Conservation (phyloP, 2,888 invertebrate genomes). For the Leucozona laternaria region DNA sequence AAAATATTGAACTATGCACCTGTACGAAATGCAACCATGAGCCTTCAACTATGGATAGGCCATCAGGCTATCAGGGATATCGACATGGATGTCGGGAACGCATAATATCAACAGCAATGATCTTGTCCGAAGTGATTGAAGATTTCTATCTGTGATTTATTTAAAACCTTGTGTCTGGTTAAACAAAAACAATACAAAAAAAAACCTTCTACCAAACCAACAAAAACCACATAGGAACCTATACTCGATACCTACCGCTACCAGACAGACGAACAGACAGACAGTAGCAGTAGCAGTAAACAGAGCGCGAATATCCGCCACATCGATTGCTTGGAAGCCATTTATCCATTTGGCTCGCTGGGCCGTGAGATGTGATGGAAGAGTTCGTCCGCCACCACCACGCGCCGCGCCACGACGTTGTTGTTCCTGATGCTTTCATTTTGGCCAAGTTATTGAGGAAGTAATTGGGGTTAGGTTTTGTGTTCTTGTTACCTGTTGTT, state of each 20-base stretch:
- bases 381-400: slow-evolving; percentile 3
- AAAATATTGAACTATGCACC: neutral
- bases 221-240: slow-evolving; percentile 9
- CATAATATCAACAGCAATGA: slow-evolving; percentile 75
- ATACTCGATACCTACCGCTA: neutral
- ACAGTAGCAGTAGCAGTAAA: slow-evolving; percentile 38
- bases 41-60: slow-evolving; percentile 28
- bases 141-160: slow-evolving; percentile 76
- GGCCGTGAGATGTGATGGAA: slow-evolving; percentile 21
- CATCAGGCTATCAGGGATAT: slow-evolving; percentile 66
- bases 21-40: neutral
- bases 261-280: slow-evolving; percentile 46
- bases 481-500: slow-evolving; percentile 71
- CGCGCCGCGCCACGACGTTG: neutral
- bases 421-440: slow-evolving; percentile 53
- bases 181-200: neutral
- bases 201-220: slow-evolving; percentile 10
- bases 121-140: slow-evolving; percentile 76
- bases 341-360: slow-evolving; percentile 47
- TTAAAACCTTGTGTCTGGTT: slow-evolving; percentile 49
- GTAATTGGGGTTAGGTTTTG: slow-evolving; percentile 74
- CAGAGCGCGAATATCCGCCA: slow-evolving; percentile 44
- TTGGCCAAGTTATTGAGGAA: slow-evolving; percentile 75
- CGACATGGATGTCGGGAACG: slow-evolving; percentile 67
- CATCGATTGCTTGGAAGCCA: slow-evolving; percentile 40